A percentile compares a stretch with the other conserved stretches of the same genome.
Conservation (phyloP, 2,797 vertebrate genomes). For the Hipposideros larvatus region DNA sequence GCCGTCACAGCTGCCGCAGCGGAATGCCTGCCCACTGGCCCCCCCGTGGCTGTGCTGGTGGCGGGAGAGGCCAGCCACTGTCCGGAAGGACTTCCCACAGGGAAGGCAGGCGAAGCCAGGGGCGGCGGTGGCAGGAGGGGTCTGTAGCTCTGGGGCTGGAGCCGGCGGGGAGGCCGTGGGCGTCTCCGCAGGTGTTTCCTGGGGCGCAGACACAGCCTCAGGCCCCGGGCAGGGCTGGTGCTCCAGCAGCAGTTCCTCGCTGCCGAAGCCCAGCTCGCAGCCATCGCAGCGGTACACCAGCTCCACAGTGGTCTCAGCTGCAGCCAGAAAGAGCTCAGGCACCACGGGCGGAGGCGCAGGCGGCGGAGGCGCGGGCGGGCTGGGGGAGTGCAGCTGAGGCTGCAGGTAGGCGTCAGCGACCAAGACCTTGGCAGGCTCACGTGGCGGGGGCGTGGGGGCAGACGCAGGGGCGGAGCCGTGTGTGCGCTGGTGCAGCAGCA, state of each 20-base stretch:
- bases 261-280: constrained; percentile 93
- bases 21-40: constrained; percentile 88
- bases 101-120: constrained; percentile 90
- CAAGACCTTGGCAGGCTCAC: constrained; percentile 81
- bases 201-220: constrained; percentile 83
- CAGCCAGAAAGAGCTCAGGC: constrained; percentile 84
- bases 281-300: constrained; percentile 90
- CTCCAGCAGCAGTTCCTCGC: constrained; percentile 91
- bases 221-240: constrained; percentile 93
- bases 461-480: constrained; percentile 13
- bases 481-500: constrained; percentile 83
- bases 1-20: constrained; percentile 94
- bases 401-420: constrained; percentile 81
- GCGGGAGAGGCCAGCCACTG: constrained; percentile 92
- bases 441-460: neutral
- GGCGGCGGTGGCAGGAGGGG: constrained; percentile 68
- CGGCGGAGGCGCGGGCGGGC: constrained; percentile 72
- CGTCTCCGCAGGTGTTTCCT: fast-evolving
- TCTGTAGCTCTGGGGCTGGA: constrained; percentile 89
- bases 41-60: constrained; percentile 90
- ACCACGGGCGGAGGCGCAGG: constrained; percentile 70
- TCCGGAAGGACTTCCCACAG: constrained; percentile 95
- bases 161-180: fast-evolving
- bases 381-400: constrained; percentile 75
- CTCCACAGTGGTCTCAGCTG: constrained; percentile 88